These are phyloP conservation scores for Probaryconus sp. DNA, from an alignment of 1,140 invertebrate genomes.

Conservation along the genomic window DNA sequence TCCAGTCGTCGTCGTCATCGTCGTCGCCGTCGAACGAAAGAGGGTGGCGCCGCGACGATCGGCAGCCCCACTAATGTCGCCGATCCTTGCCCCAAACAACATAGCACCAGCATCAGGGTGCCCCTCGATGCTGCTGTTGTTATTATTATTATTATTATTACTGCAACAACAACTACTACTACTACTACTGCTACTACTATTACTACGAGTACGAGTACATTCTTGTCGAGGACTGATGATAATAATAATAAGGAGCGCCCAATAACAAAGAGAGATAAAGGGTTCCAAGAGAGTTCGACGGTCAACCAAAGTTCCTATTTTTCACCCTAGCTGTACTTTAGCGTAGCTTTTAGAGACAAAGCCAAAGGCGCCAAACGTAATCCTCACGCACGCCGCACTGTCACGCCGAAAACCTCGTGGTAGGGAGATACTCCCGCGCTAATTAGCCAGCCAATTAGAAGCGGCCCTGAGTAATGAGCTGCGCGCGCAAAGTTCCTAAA, in stretches of 20 bases:
- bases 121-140: too few relatives aligned
- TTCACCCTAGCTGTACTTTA: slow-evolving; percentile 67
- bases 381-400: slow-evolving; percentile 16
- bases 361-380: not conserved
- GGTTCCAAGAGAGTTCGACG: slow-evolving; percentile 40
- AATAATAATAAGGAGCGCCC: slow-evolving; percentile 5
- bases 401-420: slow-evolving; percentile 69
- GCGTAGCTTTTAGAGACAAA: slow-evolving; percentile 9
- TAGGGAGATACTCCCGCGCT: slow-evolving; percentile 70
- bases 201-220: too few relatives aligned
- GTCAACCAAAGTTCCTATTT: slow-evolving; percentile 79
- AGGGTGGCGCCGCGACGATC: too few relatives aligned
- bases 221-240: not conserved
- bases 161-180: too few relatives aligned
- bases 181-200: too few relatives aligned
- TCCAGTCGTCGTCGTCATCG: too few relatives aligned
- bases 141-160: too few relatives aligned
- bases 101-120: too few relatives aligned
- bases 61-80: too few relatives aligned
- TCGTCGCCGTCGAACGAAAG: too few relatives aligned
- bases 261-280: slow-evolving; percentile 15
- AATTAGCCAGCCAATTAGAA: slow-evolving; percentile 77
- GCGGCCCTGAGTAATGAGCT: slow-evolving; percentile 75
- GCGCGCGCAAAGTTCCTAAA: slow-evolving; percentile 79
- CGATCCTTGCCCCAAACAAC: too few relatives aligned